Percentiles rank a stretch among this genome's conserved stretches.
Conservation (phyloP, 2,797 vertebrate genomes). For the Emys orbicularis region DNA sequence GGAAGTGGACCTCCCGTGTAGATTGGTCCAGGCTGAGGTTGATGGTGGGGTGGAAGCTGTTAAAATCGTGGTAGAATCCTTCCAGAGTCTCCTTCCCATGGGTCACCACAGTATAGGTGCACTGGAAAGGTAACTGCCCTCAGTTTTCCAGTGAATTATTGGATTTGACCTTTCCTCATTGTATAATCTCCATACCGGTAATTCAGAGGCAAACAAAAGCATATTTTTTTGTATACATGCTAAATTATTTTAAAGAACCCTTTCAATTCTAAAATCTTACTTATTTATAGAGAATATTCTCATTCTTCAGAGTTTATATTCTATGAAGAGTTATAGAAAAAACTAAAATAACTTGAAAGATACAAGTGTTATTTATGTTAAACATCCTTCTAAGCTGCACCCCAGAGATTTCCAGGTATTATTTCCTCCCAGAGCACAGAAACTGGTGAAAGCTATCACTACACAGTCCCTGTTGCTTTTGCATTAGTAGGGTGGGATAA, state of each 20-base stretch:
- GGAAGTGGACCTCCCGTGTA: no score
- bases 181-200: neutral
- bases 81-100: no score
- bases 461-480: accelerated
- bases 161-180: neutral
- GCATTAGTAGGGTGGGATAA: neutral
- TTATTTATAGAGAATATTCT: neutral
- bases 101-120: neutral
- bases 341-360: neutral
- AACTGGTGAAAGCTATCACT: neutral
- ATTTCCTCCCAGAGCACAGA: neutral
- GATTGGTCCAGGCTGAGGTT: no score
- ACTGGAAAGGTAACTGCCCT: neutral
- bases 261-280: neutral
- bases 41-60: no score
- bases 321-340: neutral
- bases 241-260: neutral
- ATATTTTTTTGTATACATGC: neutral
- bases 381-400: neutral
- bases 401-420: neutral
- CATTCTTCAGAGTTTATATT: neutral
- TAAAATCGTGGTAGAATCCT: no score
- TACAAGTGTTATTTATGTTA: neutral
- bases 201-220: neutral
- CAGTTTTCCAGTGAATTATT: neutral